Percentiles rank a stretch among this genome's conserved stretches.
phyloP scores from a whole-genome alignment of 2,113 vertebrate species.

The Xiphophorus maculatus region DNA sequence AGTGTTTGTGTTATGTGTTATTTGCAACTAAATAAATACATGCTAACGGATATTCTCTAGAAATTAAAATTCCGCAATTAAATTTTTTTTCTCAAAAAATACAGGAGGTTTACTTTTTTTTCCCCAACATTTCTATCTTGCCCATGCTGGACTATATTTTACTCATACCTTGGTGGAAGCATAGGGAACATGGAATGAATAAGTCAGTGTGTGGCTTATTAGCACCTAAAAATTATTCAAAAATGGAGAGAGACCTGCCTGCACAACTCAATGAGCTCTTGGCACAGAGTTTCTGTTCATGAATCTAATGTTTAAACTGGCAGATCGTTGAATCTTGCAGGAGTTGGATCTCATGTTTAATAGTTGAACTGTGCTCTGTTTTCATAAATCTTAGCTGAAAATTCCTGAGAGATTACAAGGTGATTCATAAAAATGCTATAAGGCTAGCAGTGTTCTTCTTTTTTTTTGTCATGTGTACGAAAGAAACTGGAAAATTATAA shows the following conservation, averaged over 20 bases:
- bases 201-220: constrained; percentile 13
- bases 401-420: constrained; percentile 56
- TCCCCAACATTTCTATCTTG: neutral
- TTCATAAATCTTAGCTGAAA: constrained; percentile 52
- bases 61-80: neutral
- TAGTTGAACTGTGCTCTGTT: constrained; percentile 41
- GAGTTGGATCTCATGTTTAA: constrained; percentile 43
- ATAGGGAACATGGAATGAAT: constrained; percentile 11
- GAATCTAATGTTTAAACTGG: constrained; percentile 34
- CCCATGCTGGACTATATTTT: neutral
- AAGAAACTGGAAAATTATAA: constrained; percentile 6
- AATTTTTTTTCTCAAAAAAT: neutral
- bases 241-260: constrained; percentile 12
- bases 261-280: constrained; percentile 25
- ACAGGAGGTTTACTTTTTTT: neutral
- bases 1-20: neutral
- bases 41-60: neutral
- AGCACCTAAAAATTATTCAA: constrained; percentile 26
- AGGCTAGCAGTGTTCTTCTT: constrained; percentile 48
- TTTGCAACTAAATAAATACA: constrained; percentile 5
- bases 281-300: constrained; percentile 25
- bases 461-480: constrained; percentile 20
- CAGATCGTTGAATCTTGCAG: constrained; percentile 30
- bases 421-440: constrained; percentile 55
- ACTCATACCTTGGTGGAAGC: neutral